Base-by-base conservation (phyloP, 2,888 invertebrate genomes). In the Unio pictorum region DNA sequence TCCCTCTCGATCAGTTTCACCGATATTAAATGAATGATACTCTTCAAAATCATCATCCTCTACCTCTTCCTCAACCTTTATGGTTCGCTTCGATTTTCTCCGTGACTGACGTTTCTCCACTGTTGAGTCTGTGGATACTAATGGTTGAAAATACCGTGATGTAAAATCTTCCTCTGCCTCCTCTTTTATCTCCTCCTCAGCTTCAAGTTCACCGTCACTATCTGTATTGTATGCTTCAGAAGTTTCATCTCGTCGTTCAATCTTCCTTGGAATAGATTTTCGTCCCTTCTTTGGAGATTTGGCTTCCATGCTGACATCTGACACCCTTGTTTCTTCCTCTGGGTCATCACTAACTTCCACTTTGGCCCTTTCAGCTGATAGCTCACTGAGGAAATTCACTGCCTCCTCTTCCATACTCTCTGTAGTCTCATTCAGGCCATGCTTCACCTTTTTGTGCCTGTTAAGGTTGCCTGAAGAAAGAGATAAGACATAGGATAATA, bases 381-480 rank as follows among this genome's bases (percentile, higher is more conserved):
- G 76, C 8, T 81, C 79, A 61, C 83, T 86, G 17, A 88, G 80
- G 67, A 88, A 87, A 26, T 85, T 81, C 15, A 88, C 87, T 8
- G 87, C 87, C 65, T 86, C 84, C 68, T 88, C 88, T 61, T 88
- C 87, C 81, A 85, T 86, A 45, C 75, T 82, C 64, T 86, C 85
- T 17, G 84, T 84, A 6, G 79, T 82, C 64, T 85, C 85, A 63
- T 81, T 83, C 3, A 88, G 72, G n/a, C 84, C 86, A 76, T 89
- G 89, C 70, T 89, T 89, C 55, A 87, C 86, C 73, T 88, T 89
- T 68, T 86, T 86, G 75, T 89, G 89, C 34, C 89, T 75, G 63
- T 87, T 88, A 64, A 89, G 74, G 73, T 89, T 89, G 55, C 89
- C 89, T 89, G 71, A 20, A 78, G 64, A 66, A 66, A 57, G 28